Base-by-base conservation (phyloP, 1,140 invertebrate species). In the Lutraria rhynchaena region DNA sequence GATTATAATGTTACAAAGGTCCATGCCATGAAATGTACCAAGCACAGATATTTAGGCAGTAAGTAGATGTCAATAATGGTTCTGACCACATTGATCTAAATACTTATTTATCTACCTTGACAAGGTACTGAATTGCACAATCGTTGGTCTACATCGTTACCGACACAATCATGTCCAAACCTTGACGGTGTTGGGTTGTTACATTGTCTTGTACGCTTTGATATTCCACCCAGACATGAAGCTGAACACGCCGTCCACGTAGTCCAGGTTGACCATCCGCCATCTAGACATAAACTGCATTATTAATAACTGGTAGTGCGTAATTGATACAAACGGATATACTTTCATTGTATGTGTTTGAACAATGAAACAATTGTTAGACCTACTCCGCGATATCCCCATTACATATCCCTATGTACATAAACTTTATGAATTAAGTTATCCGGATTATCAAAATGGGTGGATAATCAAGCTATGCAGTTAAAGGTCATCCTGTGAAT, bases 151-250 rank as follows among this genome's bases (percentile, higher is more conserved):
- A 22, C 41, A 41, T 67, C 31, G 29, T 67, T 46, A 7, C 63
- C 63, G 29, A 67, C 41, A 46, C 63, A 67, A 19, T 67, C 63
- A 24, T 46, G 19, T 22, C 63, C 63, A 24, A 67, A 46, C 15
- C 3, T 5, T 13, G 33, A 44, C 22, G 63, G 63, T 35, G 15
- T 41, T 19, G 63, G 63, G 22, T 46, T 67, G 33, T 37, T 46
- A 24, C 63, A 67, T 41, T 7, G 33, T 24, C 63, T 37, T 15
- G 24, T 3, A 19, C 63, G 17, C 22, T 37, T 41, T 7, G n/a
- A 31, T 4, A 67, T 22, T 27, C 63, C 63, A 27, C 63, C 63
- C 9, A 27, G 19, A 46, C 63, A 67, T 17, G 63, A 5, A 7
- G 22, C 41, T 2, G 33, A 41, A 22, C 63, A 67, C 2, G 4